phyloP scores from a whole-genome alignment of 2,113 vertebrate species.

The Podilymbus podiceps region DNA sequence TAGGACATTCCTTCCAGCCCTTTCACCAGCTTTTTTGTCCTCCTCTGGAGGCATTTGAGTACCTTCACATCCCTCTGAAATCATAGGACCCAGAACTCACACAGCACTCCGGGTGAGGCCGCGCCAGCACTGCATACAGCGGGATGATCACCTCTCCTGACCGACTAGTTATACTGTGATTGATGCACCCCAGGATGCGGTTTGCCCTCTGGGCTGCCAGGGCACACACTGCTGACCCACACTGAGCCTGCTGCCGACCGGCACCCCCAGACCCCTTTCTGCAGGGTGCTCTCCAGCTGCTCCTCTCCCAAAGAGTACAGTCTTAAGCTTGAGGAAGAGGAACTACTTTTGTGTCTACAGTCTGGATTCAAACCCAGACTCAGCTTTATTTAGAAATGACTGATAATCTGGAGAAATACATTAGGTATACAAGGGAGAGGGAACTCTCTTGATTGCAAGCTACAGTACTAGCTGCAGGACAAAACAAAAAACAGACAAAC shows the following conservation, averaged over 20 bases:
- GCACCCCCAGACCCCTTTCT: neutral
- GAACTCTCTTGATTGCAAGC: neutral
- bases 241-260: accelerated
- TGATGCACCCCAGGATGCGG: accelerated
- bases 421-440: neutral
- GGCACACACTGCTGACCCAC: neutral
- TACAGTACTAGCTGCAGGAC: neutral
- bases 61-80: neutral
- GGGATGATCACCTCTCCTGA: neutral
- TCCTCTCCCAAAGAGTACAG: neutral
- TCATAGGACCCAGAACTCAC: neutral
- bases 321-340: neutral
- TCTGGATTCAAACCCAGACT: neutral
- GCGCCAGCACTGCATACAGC: accelerated
- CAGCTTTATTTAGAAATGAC: neutral
- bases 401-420: neutral
- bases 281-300: neutral
- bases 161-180: neutral
- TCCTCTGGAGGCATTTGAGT: neutral
- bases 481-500: neutral
- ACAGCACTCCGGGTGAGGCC: neutral
- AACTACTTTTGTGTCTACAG: neutral
- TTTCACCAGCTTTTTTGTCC: neutral
- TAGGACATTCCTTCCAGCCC: neutral
- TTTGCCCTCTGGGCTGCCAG: neutral